Percentiles rank a stretch among this genome's conserved stretches.
phyloP scores from a whole-genome alignment of 2,888 invertebrate species.

The Rhamphomyia laevipes region DNA sequence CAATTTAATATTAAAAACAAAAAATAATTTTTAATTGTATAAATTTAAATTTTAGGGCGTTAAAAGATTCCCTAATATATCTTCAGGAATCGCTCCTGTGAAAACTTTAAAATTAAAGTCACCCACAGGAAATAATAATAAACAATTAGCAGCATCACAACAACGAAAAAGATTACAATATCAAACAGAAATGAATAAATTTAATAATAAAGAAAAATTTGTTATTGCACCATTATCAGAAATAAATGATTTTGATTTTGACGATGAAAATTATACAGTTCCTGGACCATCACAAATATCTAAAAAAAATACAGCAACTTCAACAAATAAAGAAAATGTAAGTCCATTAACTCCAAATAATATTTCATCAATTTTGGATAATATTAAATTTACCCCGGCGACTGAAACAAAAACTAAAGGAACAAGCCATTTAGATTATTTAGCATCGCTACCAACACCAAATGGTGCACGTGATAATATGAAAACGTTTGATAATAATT shows the following conservation, averaged over 20 bases:
- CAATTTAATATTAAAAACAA: slow-evolving; percentile 19
- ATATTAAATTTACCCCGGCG: slow-evolving; percentile 33
- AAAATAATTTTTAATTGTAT: neutral
- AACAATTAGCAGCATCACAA: neutral
- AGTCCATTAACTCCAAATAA: slow-evolving; percentile 36
- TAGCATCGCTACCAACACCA: slow-evolving; percentile 32
- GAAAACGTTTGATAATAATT: too few relatives aligned
- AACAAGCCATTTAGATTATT: slow-evolving; percentile 21
- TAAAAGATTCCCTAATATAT: slow-evolving; percentile 31
- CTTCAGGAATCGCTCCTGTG: slow-evolving; percentile 11
- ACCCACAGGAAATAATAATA: slow-evolving; percentile 10
- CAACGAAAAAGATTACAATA: too few relatives aligned
- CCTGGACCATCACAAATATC: too few relatives aligned
- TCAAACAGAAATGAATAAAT: too few relatives aligned
- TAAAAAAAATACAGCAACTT: too few relatives aligned
- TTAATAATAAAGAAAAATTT: too few relatives aligned
- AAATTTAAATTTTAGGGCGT: slow-evolving; percentile 20
- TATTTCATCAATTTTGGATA: slow-evolving; percentile 28
- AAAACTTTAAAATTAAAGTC: slow-evolving; percentile 30
- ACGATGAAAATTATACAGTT: too few relatives aligned
- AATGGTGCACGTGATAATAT: slow-evolving; percentile 1
- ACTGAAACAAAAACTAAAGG: slow-evolving; percentile 14
- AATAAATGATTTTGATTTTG: too few relatives aligned
- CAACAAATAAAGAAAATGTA: slow-evolving; percentile 38
- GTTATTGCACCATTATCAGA: too few relatives aligned